These are phyloP conservation scores for Oeneis ivallda DNA, from an alignment of 2,888 invertebrate genomes.

Conservation along the genomic window DNA sequence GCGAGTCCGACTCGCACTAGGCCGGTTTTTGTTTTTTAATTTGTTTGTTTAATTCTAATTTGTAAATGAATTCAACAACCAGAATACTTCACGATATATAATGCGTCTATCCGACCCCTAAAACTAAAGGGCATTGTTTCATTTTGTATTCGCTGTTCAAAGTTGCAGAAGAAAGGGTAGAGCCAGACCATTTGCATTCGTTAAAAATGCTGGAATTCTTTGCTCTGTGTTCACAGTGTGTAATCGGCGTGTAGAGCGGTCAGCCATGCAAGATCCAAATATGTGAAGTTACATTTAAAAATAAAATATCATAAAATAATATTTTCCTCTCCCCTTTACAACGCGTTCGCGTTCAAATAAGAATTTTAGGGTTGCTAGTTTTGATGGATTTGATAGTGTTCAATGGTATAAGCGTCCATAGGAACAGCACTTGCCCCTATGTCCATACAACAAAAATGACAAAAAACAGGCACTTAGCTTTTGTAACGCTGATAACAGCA, in stretches of 20 bases:
- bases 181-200: slow-evolving; percentile 79
- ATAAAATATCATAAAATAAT: no score
- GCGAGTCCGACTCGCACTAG: no score
- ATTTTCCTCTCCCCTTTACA: no score
- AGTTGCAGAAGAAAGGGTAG: slow-evolving; percentile 73
- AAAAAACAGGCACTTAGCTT: no score
- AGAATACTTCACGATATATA: slow-evolving; percentile 17
- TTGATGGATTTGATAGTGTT: no score
- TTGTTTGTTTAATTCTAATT: background rate
- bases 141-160: slow-evolving; percentile 70
- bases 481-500: no score
- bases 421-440: no score
- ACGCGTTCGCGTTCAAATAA: no score
- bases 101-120: slow-evolving; percentile 24
- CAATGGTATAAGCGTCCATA: no score
- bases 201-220: slow-evolving; percentile 79
- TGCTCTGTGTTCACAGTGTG: slow-evolving; percentile 72
- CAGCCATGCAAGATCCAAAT: slow-evolving; percentile 28
- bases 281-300: background rate
- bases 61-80: slow-evolving; percentile 12
- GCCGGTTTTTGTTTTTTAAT: no score
- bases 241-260: slow-evolving; percentile 61
- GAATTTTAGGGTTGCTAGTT: no score
- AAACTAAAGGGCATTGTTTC: slow-evolving; percentile 67
- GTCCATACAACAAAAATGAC: no score